Conservation (phyloP, 2,888 invertebrate species). For the Melieria omissa region DNA sequence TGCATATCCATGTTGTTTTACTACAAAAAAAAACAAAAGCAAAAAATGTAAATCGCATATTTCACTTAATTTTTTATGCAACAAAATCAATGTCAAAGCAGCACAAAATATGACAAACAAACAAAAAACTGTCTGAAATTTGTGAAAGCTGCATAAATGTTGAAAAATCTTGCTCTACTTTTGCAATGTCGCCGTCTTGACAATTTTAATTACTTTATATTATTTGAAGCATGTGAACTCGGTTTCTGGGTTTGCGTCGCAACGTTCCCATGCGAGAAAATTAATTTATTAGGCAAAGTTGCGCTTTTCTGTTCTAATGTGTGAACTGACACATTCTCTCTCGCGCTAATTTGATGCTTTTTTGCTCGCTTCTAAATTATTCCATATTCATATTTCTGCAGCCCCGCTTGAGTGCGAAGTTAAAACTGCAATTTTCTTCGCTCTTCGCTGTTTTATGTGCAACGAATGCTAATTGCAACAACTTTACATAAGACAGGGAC, state of each 20-base stretch:
- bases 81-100: too few species aligned
- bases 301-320: conserved; percentile 3
- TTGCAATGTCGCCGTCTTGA: too few species aligned
- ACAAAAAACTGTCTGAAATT: too few species aligned
- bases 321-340: not conserved
- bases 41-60: too few species aligned
- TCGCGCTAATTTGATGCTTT: not conserved
- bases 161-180: too few species aligned
- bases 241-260: conserved; percentile 55
- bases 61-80: too few species aligned
- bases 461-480: conserved; percentile 1
- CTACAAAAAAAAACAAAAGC: too few species aligned
- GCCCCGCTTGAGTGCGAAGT: not conserved
- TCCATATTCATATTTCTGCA: not conserved
- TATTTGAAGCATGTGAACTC: conserved; percentile 50
- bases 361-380: not conserved
- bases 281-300: not conserved
- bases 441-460: not conserved
- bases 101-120: too few species aligned
- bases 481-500: not conserved
- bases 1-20: not conserved
- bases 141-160: too few species aligned
- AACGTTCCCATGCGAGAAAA: not conserved
- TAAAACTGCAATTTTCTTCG: not conserved
- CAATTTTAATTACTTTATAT: too few species aligned